phyloP scores from a whole-genome alignment of 2,113 vertebrate genomes.

The Mustelus asterias region DNA sequence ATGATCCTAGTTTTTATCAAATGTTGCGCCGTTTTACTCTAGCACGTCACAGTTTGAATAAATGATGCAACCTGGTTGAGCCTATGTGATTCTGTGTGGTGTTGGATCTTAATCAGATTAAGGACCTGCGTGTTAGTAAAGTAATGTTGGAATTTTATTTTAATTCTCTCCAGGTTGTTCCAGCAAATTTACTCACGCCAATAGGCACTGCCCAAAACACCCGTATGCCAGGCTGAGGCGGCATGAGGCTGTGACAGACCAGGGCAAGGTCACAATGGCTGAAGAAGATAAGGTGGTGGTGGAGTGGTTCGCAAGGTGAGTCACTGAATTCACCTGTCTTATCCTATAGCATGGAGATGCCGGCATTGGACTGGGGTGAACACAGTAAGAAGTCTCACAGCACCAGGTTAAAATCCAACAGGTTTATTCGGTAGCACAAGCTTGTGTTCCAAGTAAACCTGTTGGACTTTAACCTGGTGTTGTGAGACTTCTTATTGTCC shows the following conservation, averaged over 20 bases:
- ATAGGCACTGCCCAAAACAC: conserved; percentile 35
- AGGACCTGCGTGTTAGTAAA: neutral
- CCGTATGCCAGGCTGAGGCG: conserved; percentile 32
- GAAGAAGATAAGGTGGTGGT: conserved; percentile 19
- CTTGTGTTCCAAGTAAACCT: too few species aligned
- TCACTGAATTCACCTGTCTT: neutral
- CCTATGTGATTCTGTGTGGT: neutral
- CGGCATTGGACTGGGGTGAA: too few species aligned
- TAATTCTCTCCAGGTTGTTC: conserved; percentile 24
- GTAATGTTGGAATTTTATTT: neutral
- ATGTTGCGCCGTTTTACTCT: neutral
- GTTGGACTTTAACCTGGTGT: too few species aligned
- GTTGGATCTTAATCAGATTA: neutral
- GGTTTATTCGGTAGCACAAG: too few species aligned
- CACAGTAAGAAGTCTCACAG: too few species aligned
- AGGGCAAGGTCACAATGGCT: too few species aligned
- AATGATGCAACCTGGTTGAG: neutral
- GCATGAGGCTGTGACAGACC: neutral
- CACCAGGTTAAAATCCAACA: too few species aligned
- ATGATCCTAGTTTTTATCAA: neutral
- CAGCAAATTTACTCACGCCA: conserved; percentile 37
- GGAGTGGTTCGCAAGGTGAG: conserved; percentile 4
- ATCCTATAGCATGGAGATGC: neutral
- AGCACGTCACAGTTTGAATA: neutral
- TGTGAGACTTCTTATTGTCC: too few species aligned